Percentiles rank a stretch among this genome's conserved stretches.
These are phyloP conservation scores for Sesamia inferens DNA, from an alignment of 2,888 invertebrate species.

Conservation along the genomic window DNA sequence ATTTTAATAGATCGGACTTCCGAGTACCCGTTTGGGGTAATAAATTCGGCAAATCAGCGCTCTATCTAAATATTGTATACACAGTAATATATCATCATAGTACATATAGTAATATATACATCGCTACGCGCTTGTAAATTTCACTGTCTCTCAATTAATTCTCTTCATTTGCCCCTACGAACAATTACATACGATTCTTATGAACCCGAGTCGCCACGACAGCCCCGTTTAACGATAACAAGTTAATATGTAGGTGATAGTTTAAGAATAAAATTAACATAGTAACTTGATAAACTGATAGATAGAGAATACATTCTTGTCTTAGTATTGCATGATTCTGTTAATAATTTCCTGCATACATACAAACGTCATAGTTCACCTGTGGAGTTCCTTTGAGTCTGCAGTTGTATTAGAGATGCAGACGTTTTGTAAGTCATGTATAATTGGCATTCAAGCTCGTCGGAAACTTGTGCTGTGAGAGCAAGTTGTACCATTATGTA, in stretches of 20 bases:
- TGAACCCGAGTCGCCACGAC: conserved; percentile 24
- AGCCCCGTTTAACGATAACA: conserved; percentile 27
- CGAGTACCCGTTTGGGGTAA: too few relatives aligned
- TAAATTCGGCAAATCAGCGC: too few relatives aligned
- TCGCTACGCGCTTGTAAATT: conserved; percentile 5
- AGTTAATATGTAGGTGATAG: conserved; percentile 19
- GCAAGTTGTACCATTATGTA: conserved; percentile 2
- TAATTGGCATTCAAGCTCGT: conserved; percentile 8
- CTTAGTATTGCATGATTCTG: neutral
- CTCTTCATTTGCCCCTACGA: conserved; percentile 20
- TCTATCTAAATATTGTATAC: too few relatives aligned
- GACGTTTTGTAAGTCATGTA: conserved; percentile 5
- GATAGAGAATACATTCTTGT: conserved; percentile 15
- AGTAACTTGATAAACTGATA: conserved; percentile 21
- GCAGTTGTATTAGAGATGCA: neutral
- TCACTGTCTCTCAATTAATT: conserved; percentile 18
- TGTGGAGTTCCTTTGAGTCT: neutral
- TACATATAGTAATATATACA: neutral
- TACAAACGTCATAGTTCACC: neutral
- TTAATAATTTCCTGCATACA: conserved; percentile 7
- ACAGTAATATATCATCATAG: too few relatives aligned
- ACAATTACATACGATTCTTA: conserved; percentile 37
- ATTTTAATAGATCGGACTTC: too few relatives aligned
- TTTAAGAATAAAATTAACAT: conserved; percentile 14
- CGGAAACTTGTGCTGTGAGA: conserved; percentile 5